These are phyloP conservation scores for Formicarius rufipectus DNA, from an alignment of 2,113 vertebrate species.

Conservation along the genomic window DNA sequence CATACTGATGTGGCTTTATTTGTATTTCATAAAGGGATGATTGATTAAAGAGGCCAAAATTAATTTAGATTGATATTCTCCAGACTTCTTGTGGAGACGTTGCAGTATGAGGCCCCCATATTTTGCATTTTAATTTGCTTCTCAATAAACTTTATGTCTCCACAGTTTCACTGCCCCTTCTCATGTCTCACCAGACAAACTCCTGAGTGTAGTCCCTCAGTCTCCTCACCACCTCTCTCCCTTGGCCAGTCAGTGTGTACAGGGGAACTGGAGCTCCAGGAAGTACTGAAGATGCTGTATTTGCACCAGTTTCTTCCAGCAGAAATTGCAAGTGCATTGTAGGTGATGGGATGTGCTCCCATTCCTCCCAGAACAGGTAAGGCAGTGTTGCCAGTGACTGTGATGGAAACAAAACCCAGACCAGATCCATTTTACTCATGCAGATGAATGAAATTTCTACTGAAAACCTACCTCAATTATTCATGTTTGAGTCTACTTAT, in stretches of 20 bases:
- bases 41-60: constrained; percentile 60
- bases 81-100: background rate
- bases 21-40: constrained; percentile 50
- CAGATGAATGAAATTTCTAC: background rate
- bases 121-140: constrained; percentile 56
- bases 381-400: background rate
- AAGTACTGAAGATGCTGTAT: background rate
- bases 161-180: background rate
- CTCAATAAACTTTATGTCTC: background rate
- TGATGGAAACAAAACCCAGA: background rate
- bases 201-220: background rate
- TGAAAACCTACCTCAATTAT: background rate
- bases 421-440: background rate
- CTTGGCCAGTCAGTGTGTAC: background rate
- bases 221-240: background rate
- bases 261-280: background rate
- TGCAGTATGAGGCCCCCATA: background rate
- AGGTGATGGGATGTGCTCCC: background rate
- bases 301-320: background rate
- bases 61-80: constrained; percentile 60
- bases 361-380: background rate
- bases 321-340: background rate
- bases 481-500: background rate
- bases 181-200: background rate
- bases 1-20: constrained; percentile 43